These are phyloP conservation scores for Lasioglossum leucozonium DNA, from an alignment of 2,888 invertebrate genomes.

Conservation along the genomic window DNA sequence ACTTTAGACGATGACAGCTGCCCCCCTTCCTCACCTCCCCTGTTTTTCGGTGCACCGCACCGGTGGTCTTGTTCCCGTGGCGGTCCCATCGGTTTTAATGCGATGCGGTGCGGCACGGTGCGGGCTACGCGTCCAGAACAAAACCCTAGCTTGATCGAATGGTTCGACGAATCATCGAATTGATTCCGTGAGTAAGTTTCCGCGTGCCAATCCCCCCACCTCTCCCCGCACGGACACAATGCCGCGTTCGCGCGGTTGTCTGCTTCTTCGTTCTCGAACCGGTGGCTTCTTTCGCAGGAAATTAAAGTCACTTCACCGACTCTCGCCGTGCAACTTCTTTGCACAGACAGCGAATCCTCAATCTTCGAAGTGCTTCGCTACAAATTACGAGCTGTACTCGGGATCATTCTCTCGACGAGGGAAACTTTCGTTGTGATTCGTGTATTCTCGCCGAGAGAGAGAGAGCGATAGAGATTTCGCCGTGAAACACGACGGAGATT, in stretches of 20 bases:
- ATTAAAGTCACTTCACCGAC: constrained; percentile 30
- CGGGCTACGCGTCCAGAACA: constrained; percentile 24
- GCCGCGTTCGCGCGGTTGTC: background rate
- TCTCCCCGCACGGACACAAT: constrained; percentile 35
- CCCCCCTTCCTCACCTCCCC: too few relatives aligned
- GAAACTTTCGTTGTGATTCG: background rate
- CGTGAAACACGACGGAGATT: background rate
- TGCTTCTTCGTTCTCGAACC: constrained; percentile 7
- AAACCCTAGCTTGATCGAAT: constrained; percentile 50
- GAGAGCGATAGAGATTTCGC: background rate
- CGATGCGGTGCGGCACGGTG: background rate
- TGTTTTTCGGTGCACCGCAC: constrained; percentile 11
- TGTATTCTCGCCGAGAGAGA: background rate
- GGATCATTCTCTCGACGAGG: background rate
- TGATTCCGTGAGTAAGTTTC: constrained; percentile 51
- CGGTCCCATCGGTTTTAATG: constrained; percentile 36
- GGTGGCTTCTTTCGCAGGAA: constrained; percentile 5
- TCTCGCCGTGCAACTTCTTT: background rate
- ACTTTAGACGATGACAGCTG: background rate
- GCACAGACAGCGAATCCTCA: background rate
- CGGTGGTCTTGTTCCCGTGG: background rate
- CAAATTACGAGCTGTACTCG: background rate
- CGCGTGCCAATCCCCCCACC: constrained; percentile 29
- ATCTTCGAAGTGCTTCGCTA: background rate
- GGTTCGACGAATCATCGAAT: constrained; percentile 56